phyloP scores from a whole-genome alignment of 2,797 vertebrate species.

The Hypotaenidia okinawae region DNA sequence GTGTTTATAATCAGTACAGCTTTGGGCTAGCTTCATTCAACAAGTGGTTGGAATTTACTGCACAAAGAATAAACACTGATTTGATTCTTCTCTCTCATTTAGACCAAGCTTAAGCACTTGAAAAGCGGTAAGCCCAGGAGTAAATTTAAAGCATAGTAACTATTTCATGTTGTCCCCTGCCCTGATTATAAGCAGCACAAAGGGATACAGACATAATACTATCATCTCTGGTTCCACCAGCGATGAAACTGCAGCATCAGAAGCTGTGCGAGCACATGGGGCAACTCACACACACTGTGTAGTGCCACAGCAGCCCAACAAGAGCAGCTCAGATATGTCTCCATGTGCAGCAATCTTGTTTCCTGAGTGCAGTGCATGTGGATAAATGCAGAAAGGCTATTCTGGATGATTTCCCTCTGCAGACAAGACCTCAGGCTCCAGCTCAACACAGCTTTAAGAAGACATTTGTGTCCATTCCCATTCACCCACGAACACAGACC shows the following conservation, averaged over 20 bases:
- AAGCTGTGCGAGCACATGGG: accelerated
- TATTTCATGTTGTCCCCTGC: background rate
- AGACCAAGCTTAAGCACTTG: background rate
- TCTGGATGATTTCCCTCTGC: background rate
- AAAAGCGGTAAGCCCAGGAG: background rate
- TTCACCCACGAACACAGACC: accelerated
- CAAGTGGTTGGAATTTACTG: background rate
- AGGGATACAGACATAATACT: background rate
- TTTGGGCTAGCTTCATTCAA: background rate
- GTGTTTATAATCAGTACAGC: background rate
- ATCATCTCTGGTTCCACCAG: background rate
- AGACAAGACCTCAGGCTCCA: background rate
- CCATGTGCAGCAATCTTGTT: background rate
- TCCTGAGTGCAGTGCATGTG: background rate
- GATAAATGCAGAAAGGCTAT: background rate
- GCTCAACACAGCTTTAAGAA: background rate
- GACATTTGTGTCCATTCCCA: background rate
- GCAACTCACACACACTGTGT: accelerated
- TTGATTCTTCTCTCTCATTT: background rate
- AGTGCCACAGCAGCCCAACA: background rate
- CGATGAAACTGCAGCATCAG: background rate
- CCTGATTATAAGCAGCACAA: background rate
- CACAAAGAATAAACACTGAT: background rate
- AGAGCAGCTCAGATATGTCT: background rate
- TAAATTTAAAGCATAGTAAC: background rate